Conservation (phyloP, 2,113 vertebrate genomes). For the Herpailurus yagouaroundi region DNA sequence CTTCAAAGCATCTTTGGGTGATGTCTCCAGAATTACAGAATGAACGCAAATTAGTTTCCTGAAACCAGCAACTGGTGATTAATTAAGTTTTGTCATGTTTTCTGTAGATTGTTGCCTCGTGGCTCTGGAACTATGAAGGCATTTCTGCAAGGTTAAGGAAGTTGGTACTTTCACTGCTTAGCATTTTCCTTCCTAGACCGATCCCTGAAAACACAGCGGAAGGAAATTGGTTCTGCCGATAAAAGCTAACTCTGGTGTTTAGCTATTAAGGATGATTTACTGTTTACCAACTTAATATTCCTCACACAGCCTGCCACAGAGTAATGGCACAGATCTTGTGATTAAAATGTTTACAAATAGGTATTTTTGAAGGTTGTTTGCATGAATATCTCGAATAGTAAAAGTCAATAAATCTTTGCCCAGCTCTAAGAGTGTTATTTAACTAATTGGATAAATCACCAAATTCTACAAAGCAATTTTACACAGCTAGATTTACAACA, state of each 20-base stretch:
- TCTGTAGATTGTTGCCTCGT: not conserved
- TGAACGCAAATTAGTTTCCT: not conserved
- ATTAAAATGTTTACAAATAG: conserved; percentile 72
- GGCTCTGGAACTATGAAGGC: not conserved
- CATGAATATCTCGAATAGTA: conserved; percentile 50
- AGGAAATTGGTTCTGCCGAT: conserved; percentile 57
- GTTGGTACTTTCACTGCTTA: not conserved
- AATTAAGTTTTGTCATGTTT: not conserved
- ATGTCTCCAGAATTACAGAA: not conserved
- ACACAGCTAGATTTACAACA: not conserved
- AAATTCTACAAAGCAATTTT: conserved; percentile 55
- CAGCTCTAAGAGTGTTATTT: conserved; percentile 31
- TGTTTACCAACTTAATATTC: conserved; percentile 52
- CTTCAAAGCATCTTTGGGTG: not conserved
- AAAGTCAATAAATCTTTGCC: conserved; percentile 68
- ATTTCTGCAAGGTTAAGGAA: not conserved
- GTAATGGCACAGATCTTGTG: conserved; percentile 44
- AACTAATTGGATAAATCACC: conserved; percentile 70
- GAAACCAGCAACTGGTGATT: not conserved
- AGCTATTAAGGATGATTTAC: conserved; percentile 52
- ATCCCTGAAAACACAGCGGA: not conserved
- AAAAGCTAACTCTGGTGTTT: not conserved
- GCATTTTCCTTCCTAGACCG: not conserved
- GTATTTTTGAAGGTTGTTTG: conserved; percentile 56
- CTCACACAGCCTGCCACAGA: not conserved